Evolutionary conservation across 2,113 vertebrate species (phyloP).

Genomic region (Oreocharis arfaki): DNA sequence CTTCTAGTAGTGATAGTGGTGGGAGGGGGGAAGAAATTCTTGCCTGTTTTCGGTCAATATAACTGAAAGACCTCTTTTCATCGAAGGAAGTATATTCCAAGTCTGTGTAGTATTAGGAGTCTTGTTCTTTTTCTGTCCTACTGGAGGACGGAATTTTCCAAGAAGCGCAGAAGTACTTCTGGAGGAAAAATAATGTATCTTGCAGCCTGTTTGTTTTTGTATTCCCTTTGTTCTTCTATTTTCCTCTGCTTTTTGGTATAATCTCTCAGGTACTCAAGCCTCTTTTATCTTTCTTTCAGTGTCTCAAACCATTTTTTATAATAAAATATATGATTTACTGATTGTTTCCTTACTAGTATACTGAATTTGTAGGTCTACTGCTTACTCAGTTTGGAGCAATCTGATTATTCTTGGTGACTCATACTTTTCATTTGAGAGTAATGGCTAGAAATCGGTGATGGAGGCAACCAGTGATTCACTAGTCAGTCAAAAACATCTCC

Average conservation of each 20-base stretch:
- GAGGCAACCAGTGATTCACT: constrained; percentile 2
- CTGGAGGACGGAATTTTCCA: neutral
- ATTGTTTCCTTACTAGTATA: neutral
- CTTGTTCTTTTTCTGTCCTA: neutral
- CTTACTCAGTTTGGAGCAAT: neutral
- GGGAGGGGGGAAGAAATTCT: neutral
- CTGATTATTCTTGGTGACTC: constrained; percentile 1
- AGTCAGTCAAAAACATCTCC: constrained; percentile 22
- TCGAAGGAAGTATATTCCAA: neutral
- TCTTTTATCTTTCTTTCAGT: neutral
- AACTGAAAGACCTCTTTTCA: neutral
- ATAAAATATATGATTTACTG: neutral
- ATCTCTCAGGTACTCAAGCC: neutral
- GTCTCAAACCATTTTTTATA: neutral
- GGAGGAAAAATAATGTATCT: neutral
- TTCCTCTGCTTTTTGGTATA: neutral
- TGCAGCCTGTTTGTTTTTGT: neutral
- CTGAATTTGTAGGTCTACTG: neutral
- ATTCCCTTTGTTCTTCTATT: neutral
- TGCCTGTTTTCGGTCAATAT: neutral
- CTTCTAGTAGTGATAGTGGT: neutral
- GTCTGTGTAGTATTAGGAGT: neutral
- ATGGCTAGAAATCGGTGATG: neutral
- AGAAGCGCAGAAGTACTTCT: neutral
- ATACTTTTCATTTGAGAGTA: constrained; percentile 25